Conservation (phyloP, 2,113 vertebrate genomes). For the Chaenocephalus aceratus region DNA sequence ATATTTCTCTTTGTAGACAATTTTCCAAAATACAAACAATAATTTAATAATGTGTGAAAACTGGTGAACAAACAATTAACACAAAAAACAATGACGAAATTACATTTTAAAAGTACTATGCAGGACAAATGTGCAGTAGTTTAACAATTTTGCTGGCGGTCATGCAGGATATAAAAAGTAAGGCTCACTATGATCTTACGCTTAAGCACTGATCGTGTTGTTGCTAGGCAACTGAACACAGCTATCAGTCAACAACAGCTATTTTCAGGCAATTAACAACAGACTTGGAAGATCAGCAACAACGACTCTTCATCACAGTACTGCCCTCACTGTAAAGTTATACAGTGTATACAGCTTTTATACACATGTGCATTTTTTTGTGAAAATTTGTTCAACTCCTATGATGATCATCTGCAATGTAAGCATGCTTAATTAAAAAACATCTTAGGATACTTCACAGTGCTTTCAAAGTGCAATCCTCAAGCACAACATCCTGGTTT, state of each 20-base stretch:
- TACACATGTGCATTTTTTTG: no score
- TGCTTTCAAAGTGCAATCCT: not conserved
- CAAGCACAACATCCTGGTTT: not conserved
- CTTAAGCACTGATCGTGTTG: not conserved
- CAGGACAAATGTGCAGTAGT: not conserved
- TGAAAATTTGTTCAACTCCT: not conserved
- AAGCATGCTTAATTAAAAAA: not conserved
- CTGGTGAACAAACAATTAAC: not conserved
- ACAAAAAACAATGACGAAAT: not conserved
- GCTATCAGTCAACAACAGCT: not conserved
- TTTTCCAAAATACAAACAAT: not conserved
- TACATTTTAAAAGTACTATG: not conserved
- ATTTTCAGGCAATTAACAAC: not conserved
- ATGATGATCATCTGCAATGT: not conserved
- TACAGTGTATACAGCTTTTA: not conserved
- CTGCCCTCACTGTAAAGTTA: not conserved
- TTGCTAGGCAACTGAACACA: conserved; percentile 19
- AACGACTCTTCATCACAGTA: no score
- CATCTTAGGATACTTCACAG: no score
- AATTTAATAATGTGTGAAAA: not conserved
- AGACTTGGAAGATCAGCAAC: not conserved
- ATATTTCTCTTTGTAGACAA: no score
- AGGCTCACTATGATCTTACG: not conserved
- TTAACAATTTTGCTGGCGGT: not conserved
- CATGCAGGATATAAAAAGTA: not conserved